These are phyloP conservation scores for Stomatorhinus ivindoensis DNA, from an alignment of 2,113 vertebrate species.

Conservation along the genomic window DNA sequence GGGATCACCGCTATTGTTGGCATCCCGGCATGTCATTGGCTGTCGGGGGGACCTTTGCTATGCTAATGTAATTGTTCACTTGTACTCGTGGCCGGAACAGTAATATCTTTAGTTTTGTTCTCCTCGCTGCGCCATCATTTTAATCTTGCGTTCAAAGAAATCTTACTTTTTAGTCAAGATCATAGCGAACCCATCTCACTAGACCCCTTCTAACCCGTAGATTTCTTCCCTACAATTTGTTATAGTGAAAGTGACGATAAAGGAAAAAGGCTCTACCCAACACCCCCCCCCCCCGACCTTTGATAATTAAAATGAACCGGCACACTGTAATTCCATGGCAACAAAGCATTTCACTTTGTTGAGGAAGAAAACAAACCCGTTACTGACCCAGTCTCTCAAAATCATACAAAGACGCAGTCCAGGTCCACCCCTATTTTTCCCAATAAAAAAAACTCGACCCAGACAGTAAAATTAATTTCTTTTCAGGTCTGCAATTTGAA, in stretches of 20 bases:
- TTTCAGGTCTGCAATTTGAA: slow-evolving; percentile 7
- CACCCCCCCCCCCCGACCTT: not conserved
- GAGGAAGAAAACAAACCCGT: slow-evolving; percentile 26
- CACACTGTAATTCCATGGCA: slow-evolving; percentile 29
- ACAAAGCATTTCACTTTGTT: slow-evolving; percentile 25
- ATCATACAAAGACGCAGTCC: slow-evolving; percentile 33
- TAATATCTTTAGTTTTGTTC: slow-evolving; percentile 29
- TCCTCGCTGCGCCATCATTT: not conserved
- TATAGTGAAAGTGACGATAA: not conserved
- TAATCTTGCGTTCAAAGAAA: not conserved
- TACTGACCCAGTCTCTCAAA: slow-evolving; percentile 24
- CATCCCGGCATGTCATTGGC: slow-evolving; percentile 4
- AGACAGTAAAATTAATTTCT: slow-evolving; percentile 31
- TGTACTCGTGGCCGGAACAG: slow-evolving; percentile 62
- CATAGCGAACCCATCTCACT: not conserved
- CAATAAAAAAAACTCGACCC: slow-evolving; percentile 23
- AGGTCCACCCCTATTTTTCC: slow-evolving; percentile 49
- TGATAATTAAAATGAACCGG: slow-evolving; percentile 37
- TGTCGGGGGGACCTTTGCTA: slow-evolving; percentile 52
- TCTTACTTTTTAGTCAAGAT: not conserved
- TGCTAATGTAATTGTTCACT: slow-evolving; percentile 64
- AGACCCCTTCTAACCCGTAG: not conserved
- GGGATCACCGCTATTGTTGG: slow-evolving; percentile 45
- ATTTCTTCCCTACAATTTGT: not conserved
- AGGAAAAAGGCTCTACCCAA: not conserved